A percentile compares a stretch with the other conserved stretches of the same genome.
phyloP scores from a whole-genome alignment of 2,888 invertebrate species.

The Chouioia cunea region DNA sequence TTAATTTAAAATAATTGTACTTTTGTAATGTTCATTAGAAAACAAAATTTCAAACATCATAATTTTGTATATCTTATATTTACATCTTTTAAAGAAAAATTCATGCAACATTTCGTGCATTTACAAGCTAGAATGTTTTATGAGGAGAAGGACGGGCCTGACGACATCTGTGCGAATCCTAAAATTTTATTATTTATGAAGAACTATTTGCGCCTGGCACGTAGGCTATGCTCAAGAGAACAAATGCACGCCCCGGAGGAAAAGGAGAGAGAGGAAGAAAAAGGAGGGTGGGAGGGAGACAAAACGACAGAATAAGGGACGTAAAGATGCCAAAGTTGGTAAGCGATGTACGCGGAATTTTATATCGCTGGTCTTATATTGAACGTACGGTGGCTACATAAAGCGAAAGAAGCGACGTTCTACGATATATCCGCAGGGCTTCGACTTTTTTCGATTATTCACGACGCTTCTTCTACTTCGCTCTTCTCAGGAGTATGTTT shows the following conservation, averaged over 20 bases:
- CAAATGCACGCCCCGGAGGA: neutral
- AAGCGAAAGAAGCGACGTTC: constrained; percentile 17
- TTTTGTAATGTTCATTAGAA: no score
- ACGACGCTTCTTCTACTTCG: constrained; percentile 14
- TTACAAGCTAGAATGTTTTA: constrained; percentile 44
- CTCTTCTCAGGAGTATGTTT: neutral
- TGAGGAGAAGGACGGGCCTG: constrained; percentile 42
- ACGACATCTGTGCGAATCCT: constrained; percentile 43
- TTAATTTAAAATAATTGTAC: no score
- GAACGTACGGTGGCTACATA: constrained; percentile 5
- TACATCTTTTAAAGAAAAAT: no score
- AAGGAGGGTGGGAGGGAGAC: neutral
- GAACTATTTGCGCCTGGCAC: constrained; percentile 41
- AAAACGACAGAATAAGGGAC: neutral
- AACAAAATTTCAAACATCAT: no score
- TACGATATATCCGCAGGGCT: constrained; percentile 9
- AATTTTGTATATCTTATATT: no score
- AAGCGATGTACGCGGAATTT: constrained; percentile 39
- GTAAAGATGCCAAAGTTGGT: constrained; percentile 8
- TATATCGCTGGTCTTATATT: constrained; percentile 30
- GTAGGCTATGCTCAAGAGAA: constrained; percentile 1
- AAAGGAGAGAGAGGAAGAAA: neutral
- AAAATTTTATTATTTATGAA: constrained; percentile 52
- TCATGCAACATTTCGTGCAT: no score
- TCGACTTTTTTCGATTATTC: constrained; percentile 37